phyloP scores from a whole-genome alignment of 2,888 invertebrate species.

The Neoscelio sp. region DNA sequence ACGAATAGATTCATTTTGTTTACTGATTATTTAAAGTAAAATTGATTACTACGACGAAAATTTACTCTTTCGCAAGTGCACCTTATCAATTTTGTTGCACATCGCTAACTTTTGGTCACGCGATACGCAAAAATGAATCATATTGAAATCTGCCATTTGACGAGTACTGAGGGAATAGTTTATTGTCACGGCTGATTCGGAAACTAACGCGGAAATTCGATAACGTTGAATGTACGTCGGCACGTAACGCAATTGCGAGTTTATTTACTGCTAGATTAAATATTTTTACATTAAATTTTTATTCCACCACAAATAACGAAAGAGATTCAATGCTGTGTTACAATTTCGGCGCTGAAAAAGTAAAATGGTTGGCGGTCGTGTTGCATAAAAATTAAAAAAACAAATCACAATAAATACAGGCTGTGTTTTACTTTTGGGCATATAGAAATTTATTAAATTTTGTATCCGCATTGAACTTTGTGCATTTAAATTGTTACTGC shows the following conservation, averaged over 20 bases:
- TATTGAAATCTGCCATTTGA: constrained; percentile 47
- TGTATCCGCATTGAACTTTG: no score
- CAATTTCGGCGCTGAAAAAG: constrained; percentile 15
- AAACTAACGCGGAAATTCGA: constrained; percentile 52
- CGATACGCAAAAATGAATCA: constrained; percentile 44
- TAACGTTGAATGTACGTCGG: constrained; percentile 42
- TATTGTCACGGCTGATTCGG: constrained; percentile 58
- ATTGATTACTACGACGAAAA: constrained; percentile 28
- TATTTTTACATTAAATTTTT: constrained; percentile 45
- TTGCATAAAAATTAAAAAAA: constrained; percentile 14
- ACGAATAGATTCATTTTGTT: constrained; percentile 3
- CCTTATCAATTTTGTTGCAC: constrained; percentile 12
- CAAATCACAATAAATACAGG: constrained; percentile 22
- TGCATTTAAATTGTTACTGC: no score
- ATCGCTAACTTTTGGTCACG: constrained; percentile 9
- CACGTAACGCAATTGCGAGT: constrained; percentile 32
- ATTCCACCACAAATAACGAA: constrained; percentile 23
- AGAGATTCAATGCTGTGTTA: constrained; percentile 24
- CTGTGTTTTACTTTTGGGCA: neutral
- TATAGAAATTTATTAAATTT: constrained; percentile 7
- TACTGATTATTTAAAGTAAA: constrained; percentile 1
- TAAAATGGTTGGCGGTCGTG: constrained; percentile 3
- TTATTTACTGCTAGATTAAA: constrained; percentile 52
- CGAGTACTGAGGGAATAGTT: constrained; percentile 49
- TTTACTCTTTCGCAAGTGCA: constrained; percentile 22